Evolutionary conservation across 2,113 vertebrate genomes (phyloP), one percentile per base, ranked within the genome.

Genomic region (Emydura subglobosa): DNA sequence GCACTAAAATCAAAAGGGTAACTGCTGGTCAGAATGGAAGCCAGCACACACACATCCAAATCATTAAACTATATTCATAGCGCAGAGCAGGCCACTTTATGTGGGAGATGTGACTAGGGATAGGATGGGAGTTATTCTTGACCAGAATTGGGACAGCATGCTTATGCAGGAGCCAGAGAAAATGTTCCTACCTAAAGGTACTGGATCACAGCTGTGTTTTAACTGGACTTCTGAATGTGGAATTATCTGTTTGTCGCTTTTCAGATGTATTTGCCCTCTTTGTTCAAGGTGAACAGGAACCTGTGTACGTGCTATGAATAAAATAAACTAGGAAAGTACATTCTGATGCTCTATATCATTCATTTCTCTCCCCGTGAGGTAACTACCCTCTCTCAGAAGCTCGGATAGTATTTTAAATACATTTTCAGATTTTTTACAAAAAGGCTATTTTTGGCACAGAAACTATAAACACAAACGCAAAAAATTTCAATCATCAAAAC

Each of bases 281-380:
- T 72, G n/a, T 29, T 24, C 80, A 95, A 91, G 85, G 61, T 82
- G 74, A 92, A 44, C 1, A 39, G n/a, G 55, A 86, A 57, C 39
- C 65, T 61, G 44, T 6, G 44, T 59, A 51, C 12, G 1, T 79
- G 39, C 25, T 44, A 55, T 89, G 61, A 39, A 85, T 92, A 54
- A 79, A 94, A 80, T 1, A 79, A 22, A 42, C 17, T 47, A 79
- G 53, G 49, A 86, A 65, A 74, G 21, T 22, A 39, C 42, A 83
- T 50, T 7, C 6, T 1, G 1, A 78, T 49, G 90, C 29, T 31
- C 59, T 34, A 24, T 55, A 3, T 16, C 82, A 74, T 42, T 34
- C 53, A 27, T 51, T 10, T 59, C 68, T 83, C 81, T 88, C 74
- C 88, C 57, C 55, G 39, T 86, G 92, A 91, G 74, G 16, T 95